A percentile compares a stretch with the other conserved stretches of the same genome.
Conservation (phyloP, 2,797 vertebrate genomes). For the Siniperca undulata region DNA sequence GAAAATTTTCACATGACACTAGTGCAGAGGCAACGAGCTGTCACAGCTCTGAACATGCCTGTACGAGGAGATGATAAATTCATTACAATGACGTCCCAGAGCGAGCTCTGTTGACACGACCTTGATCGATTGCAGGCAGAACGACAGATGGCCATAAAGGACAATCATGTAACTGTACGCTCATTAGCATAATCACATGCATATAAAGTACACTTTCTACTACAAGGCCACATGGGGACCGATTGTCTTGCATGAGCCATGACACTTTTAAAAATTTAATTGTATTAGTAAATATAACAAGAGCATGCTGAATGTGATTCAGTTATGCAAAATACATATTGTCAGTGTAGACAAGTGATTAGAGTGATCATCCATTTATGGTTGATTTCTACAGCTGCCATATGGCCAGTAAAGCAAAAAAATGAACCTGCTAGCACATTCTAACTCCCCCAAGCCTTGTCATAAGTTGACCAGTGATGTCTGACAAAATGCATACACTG, state of each 20-base stretch:
- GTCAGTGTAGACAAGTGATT: not conserved
- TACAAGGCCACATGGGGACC: constrained; percentile 60
- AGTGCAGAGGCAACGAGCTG: constrained; percentile 56
- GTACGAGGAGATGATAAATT: constrained; percentile 74
- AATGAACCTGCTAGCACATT: not conserved
- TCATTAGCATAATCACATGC: constrained; percentile 82
- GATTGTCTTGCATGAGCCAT: constrained; percentile 40
- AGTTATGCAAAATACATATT: constrained; percentile 13
- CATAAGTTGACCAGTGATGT: not conserved
- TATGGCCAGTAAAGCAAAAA: not conserved
- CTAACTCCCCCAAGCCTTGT: not conserved
- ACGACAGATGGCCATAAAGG: constrained; percentile 86
- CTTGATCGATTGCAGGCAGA: constrained; percentile 81
- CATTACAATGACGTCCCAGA: constrained; percentile 72
- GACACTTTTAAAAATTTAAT: constrained; percentile 32
- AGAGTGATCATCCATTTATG: not conserved
- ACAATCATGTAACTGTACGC: constrained; percentile 79
- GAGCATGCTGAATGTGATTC: constrained; percentile 9
- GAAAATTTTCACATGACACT: constrained; percentile 63
- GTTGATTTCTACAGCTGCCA: constrained; percentile 11
- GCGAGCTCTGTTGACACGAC: constrained; percentile 71
- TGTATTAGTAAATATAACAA: constrained; percentile 19
- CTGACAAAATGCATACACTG: not conserved
- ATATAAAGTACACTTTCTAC: constrained; percentile 57
- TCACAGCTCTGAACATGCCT: constrained; percentile 55